Evolutionary conservation across 2,113 vertebrate genomes (phyloP).

Genomic region (Rynchops niger): DNA sequence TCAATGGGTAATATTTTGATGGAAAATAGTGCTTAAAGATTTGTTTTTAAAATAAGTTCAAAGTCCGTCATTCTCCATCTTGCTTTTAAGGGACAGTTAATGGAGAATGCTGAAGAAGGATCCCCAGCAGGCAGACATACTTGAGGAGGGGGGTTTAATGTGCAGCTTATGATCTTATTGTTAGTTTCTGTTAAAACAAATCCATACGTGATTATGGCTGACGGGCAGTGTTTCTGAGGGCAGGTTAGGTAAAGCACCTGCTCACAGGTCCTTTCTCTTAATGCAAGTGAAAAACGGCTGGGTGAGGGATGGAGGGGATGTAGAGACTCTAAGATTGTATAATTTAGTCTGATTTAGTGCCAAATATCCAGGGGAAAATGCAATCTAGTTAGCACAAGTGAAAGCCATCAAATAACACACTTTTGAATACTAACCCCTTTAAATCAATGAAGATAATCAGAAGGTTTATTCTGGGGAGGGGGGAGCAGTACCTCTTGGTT

Average conservation of each 20-base stretch:
- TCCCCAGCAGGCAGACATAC: neutral
- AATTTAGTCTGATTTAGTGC: neutral
- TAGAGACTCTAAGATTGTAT: too few relatives aligned
- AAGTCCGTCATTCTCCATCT: neutral
- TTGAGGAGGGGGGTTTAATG: neutral
- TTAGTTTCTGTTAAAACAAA: neutral
- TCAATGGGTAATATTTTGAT: neutral
- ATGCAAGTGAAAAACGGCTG: neutral
- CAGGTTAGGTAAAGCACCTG: neutral
- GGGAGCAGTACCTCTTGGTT: neutral
- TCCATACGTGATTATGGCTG: neutral
- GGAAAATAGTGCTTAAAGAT: neutral
- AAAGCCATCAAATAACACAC: neutral
- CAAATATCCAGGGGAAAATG: neutral
- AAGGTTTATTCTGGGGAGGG: neutral
- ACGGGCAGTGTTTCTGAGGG: neutral
- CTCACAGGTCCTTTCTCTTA: neutral
- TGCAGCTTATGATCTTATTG: neutral
- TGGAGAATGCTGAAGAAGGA: neutral
- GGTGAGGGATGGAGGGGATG: too few relatives aligned
- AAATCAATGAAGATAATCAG: neutral
- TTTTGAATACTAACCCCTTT: neutral
- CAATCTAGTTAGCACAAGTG: neutral
- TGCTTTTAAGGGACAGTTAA: neutral
- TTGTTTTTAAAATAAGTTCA: neutral